Base-by-base conservation (phyloP, 2,888 invertebrate species). In the Lasioglossum villosulum region DNA sequence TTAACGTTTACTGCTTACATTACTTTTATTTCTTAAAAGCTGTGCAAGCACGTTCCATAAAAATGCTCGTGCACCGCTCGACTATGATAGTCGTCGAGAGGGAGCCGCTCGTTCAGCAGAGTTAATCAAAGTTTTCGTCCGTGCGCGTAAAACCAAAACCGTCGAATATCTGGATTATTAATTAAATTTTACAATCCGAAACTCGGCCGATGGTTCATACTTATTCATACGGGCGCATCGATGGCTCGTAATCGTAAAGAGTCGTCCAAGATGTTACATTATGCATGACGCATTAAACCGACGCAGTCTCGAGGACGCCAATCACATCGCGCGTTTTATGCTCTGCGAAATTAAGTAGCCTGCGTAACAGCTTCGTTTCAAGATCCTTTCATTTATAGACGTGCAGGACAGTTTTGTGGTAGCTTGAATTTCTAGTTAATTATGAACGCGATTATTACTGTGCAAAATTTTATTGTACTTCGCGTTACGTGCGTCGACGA, bases 241-340 rank as follows among this genome's bases (percentile, higher is more conserved):
- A 59, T 30, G 30, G 10, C 37, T 45, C 45, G 59, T 42, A 48
- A 30, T 68, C 30, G 37, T 75, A 70, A 59, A 34, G 37, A 59
- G n/a, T 14, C 27, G 42, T 78, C 78, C 45, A 14, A 30, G 4
- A 30, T 56, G 39, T 48, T 82, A 71, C 56, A 78, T 82, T 75
- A 82, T 84, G 56, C 68, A 78, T 84, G 75, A 59, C 23, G 56
- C 71, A 30, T 78, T 73, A 84, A 80, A 39, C 42, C 63, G 73
- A 74, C 39, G 59, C n/a, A 23, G 37, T 75, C 30, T 59, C 52
- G 12, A 10, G 37, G 68, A 70, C 27, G 37, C 72, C 39, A 48
- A 75, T 82, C 70, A 71, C 75, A 70, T 63, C 23, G n/a, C 27
- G 42, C 27, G 48, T 79, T 56, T 73, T 39, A 77, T 30, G 30